Conservation (phyloP, 2,888 invertebrate species). For the Zygogramma bicolorata region DNA sequence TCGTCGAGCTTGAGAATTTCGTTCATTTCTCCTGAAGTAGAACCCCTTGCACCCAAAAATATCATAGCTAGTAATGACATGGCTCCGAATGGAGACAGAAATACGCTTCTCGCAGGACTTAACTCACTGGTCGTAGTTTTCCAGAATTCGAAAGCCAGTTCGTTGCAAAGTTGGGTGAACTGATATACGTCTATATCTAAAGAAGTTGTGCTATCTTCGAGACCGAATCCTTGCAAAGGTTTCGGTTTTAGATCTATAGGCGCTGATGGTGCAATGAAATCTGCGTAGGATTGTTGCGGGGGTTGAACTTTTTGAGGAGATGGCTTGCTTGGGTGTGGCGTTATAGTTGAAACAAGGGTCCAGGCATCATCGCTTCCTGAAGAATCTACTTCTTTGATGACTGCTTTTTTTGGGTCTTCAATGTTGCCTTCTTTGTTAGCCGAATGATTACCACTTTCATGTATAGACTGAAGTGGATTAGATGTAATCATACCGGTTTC, state of each 20-base stretch:
- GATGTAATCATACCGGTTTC: not conserved
- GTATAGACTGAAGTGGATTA: too few species aligned
- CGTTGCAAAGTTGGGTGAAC: conserved; percentile 85
- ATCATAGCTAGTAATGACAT: conserved; percentile 92
- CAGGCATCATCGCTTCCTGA: conserved; percentile 60
- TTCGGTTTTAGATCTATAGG: conserved; percentile 70
- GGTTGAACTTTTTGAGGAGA: conserved; percentile 21
- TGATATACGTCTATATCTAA: conserved; percentile 82
- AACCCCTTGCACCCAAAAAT: conserved; percentile 87
- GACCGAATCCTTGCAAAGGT: conserved; percentile 74
- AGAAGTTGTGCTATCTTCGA: conserved; percentile 81
- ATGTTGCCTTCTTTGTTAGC: conserved; percentile 10
- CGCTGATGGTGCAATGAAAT: conserved; percentile 58
- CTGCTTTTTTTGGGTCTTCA: not conserved
- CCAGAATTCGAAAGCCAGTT: conserved; percentile 88
- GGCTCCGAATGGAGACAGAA: conserved; percentile 86
- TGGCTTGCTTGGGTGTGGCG: conserved; percentile 63
- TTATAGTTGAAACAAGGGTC: conserved; percentile 72
- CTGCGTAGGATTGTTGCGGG: conserved; percentile 41
- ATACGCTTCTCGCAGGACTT: conserved; percentile 81
- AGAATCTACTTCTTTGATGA: conserved; percentile 37
- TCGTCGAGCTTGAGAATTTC: conserved; percentile 87
- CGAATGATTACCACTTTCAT: not conserved
- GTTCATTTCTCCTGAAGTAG: conserved; percentile 92
- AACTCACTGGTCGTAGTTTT: conserved; percentile 77